Evolutionary conservation across 2,797 vertebrate genomes (phyloP).

Genomic region (Fundulus diaphanus): DNA sequence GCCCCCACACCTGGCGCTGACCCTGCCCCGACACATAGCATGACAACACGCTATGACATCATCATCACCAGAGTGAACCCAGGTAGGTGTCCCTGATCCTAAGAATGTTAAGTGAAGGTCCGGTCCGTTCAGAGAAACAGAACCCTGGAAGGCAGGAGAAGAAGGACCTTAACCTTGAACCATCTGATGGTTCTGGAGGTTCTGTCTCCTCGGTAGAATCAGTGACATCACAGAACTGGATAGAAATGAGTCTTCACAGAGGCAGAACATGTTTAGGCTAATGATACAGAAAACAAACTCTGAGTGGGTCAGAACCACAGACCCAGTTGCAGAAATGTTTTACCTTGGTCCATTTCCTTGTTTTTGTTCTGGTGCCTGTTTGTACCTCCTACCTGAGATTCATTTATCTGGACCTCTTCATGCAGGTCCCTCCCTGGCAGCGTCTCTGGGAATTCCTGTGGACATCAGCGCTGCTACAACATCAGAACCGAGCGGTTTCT

Average conservation of each 20-base stretch:
- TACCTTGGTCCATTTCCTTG: too few relatives aligned
- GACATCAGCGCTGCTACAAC: slow-evolving; percentile 52
- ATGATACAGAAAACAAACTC: not conserved
- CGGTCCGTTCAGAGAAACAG: not conserved
- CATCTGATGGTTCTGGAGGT: too few relatives aligned
- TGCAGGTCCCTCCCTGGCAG: slow-evolving; percentile 70
- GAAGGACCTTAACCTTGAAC: not conserved
- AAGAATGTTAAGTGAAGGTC: too few relatives aligned
- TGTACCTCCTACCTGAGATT: not conserved
- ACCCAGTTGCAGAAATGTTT: not conserved
- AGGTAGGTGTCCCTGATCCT: slow-evolving; percentile 42
- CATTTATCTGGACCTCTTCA: not conserved
- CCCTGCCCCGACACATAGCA: too few relatives aligned
- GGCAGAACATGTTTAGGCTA: not conserved
- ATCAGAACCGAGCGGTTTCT: not conserved
- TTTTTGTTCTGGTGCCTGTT: not conserved
- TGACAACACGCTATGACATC: slow-evolving; percentile 1
- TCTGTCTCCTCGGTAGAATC: too few relatives aligned
- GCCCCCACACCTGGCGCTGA: too few relatives aligned
- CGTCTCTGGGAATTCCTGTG: slow-evolving; percentile 76
- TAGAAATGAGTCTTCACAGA: too few relatives aligned
- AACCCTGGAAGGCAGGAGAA: too few relatives aligned
- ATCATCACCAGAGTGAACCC: slow-evolving; percentile 31
- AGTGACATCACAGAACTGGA: too few relatives aligned
- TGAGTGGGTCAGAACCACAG: not conserved